Percentiles rank a stretch among this genome's conserved stretches.
phyloP scores from a whole-genome alignment of 2,113 vertebrate species.

The Nansenia antarctica region DNA sequence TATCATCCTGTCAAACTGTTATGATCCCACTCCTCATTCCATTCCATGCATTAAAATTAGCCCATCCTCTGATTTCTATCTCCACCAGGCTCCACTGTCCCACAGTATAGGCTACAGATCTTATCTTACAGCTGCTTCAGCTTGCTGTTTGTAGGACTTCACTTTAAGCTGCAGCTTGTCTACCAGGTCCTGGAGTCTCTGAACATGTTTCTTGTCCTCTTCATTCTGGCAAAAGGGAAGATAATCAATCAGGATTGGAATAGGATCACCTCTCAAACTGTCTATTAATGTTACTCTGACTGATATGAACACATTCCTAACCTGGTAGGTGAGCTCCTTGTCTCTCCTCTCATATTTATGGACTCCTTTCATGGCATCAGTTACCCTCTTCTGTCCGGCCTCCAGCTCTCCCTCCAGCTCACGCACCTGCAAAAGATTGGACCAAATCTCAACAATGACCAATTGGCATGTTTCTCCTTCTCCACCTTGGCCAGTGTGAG shows the following conservation, averaged over 20 bases:
- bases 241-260: no score
- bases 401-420: constrained; percentile 85
- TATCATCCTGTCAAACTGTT: no score
- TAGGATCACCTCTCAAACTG: no score
- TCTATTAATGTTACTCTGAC: no score
- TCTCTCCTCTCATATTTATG: constrained; percentile 84
- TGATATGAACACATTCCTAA: background rate
- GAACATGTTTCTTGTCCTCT: constrained; percentile 57
- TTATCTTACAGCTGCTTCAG: constrained; percentile 82
- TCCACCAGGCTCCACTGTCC: no score
- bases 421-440: constrained; percentile 79
- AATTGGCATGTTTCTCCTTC: constrained; percentile 85
- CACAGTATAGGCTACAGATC: rapidly evolving
- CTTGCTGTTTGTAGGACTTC: constrained; percentile 85
- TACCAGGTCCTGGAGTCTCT: constrained; percentile 64
- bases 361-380: constrained; percentile 80
- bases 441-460: no score
- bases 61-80: no score
- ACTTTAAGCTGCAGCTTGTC: constrained; percentile 82
- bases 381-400: constrained; percentile 77
- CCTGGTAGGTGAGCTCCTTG: constrained; percentile 85
- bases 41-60: no score
- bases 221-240: constrained; percentile 38
- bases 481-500: constrained; percentile 82
- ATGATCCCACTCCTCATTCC: no score